Percentiles rank a stretch among this genome's conserved stretches.
Conservation (phyloP, 2,113 vertebrate species). For the Blennius ocellaris region DNA sequence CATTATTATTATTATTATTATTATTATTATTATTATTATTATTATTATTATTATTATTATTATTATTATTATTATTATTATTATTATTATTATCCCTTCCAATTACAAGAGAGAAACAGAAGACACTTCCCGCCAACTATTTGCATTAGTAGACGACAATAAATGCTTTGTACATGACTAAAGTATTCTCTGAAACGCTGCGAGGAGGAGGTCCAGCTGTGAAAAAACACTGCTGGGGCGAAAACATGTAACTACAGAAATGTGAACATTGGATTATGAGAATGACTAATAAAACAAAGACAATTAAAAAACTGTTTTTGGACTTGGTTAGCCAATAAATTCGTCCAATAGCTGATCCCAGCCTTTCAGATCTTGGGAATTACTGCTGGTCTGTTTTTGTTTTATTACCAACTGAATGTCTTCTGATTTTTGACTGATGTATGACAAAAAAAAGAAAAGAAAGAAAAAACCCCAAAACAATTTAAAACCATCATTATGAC, state of each 20-base stretch:
- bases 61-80: constrained; percentile 5
- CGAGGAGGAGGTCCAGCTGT: constrained; percentile 5
- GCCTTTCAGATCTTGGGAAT: neutral
- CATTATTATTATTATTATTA: neutral
- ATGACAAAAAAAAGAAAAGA: too few relatives aligned
- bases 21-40: too few relatives aligned
- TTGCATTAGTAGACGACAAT: constrained; percentile 39
- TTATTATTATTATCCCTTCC: constrained; percentile 35
- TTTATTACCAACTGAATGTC: neutral
- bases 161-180: constrained; percentile 23
- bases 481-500: too few relatives aligned
- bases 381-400: neutral
- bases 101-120: constrained; percentile 50
- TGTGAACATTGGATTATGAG: neutral
- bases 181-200: constrained; percentile 24
- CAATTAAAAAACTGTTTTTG: neutral
- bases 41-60: too few relatives aligned
- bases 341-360: neutral
- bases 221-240: neutral
- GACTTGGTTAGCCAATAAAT: neutral
- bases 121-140: constrained; percentile 29
- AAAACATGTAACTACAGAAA: neutral
- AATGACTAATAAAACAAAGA: neutral
- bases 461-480: too few relatives aligned
- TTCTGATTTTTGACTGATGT: neutral